Percentiles rank a stretch among this genome's conserved stretches.
phyloP scores from a whole-genome alignment of 2,888 invertebrate genomes.

The Byasa hedistus region DNA sequence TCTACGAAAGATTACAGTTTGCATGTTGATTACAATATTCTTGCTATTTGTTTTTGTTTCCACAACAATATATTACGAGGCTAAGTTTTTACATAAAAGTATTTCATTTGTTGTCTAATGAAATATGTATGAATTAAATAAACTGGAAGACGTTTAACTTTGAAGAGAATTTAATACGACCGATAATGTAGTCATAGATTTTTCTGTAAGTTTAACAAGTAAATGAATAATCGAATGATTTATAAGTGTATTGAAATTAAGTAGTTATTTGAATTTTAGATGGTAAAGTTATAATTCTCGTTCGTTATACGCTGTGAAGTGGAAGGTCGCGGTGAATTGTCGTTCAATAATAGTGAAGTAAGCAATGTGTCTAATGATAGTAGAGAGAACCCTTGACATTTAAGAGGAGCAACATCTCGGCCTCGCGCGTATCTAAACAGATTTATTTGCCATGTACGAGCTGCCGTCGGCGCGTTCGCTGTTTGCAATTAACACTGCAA shows the following conservation, averaged over 20 bases:
- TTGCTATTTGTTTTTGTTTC: slow-evolving; percentile 45
- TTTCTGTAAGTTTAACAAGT: too few species aligned
- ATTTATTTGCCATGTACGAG: slow-evolving; percentile 59
- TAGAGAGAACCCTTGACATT: slow-evolving; percentile 69
- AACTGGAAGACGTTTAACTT: too few species aligned
- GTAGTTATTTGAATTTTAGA: not conserved
- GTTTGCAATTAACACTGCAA: slow-evolving; percentile 54
- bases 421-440: slow-evolving; percentile 55
- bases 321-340: slow-evolving; percentile 27
- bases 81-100: too few species aligned
- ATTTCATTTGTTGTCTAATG: too few species aligned
- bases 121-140: too few species aligned
- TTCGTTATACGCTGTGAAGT: slow-evolving; percentile 7
- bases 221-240: too few species aligned
- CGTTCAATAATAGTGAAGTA: slow-evolving; percentile 22
- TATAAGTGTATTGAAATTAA: not conserved
- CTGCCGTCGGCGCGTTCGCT: slow-evolving; percentile 49
- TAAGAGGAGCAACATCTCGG: slow-evolving; percentile 53
- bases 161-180: too few species aligned
- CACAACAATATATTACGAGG: slow-evolving; percentile 19
- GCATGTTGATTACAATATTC: slow-evolving; percentile 47
- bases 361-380: slow-evolving; percentile 36
- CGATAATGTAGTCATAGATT: too few species aligned
- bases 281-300: not conserved
- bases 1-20: slow-evolving; percentile 26